These are phyloP conservation scores for Bombus polaris DNA, from an alignment of 1,140 invertebrate genomes.

Conservation along the genomic window DNA sequence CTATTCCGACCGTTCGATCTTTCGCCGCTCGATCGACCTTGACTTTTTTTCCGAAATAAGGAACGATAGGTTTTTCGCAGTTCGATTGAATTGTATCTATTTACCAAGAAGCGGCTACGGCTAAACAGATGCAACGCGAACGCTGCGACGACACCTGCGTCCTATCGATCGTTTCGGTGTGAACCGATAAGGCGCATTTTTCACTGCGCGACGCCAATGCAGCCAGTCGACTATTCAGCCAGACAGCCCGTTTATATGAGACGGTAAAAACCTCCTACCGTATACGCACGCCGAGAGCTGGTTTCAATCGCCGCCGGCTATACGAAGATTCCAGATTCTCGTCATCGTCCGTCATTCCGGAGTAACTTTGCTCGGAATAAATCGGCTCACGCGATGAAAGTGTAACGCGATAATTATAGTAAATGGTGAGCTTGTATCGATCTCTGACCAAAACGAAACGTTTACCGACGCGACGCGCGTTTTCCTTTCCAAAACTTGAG, in stretches of 20 bases:
- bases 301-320: slow-evolving; percentile 58
- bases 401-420: slow-evolving; percentile 58
- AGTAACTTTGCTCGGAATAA: slow-evolving; percentile 55
- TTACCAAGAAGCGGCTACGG: not conserved
- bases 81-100: not conserved
- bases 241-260: slow-evolving; percentile 57
- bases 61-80: not conserved
- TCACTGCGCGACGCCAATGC: slow-evolving; percentile 42
- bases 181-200: slow-evolving; percentile 20
- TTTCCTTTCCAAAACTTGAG: not conserved
- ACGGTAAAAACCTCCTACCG: slow-evolving; percentile 64
- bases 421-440: slow-evolving; percentile 20
- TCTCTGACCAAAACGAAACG: not conserved
- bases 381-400: slow-evolving; percentile 59
- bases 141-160: not conserved
- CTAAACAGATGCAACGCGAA: not conserved
- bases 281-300: slow-evolving; percentile 61
- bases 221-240: slow-evolving; percentile 55
- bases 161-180: not conserved
- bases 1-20: not conserved
- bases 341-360: slow-evolving; percentile 63
- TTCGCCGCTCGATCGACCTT: not conserved
- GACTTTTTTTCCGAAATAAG: not conserved
- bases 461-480: not conserved
- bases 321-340: slow-evolving; percentile 65